These are phyloP conservation scores for Otolemur crassicaudatus DNA, from an alignment of 2,797 vertebrate genomes.

Conservation along the genomic window DNA sequence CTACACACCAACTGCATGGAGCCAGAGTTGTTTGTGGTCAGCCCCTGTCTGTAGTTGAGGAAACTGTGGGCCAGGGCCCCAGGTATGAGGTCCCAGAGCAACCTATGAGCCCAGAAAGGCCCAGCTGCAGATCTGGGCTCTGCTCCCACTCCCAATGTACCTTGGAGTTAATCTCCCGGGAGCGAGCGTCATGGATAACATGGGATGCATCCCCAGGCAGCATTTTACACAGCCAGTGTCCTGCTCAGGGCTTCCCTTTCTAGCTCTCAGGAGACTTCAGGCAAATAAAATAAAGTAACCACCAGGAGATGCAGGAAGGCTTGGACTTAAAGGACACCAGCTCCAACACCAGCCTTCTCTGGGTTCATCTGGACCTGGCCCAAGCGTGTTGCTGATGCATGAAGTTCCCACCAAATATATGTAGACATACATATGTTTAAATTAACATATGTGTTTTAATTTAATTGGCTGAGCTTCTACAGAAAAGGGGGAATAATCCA, in stretches of 20 bases:
- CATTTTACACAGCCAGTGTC: rapidly evolving
- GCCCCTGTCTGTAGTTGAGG: not conserved
- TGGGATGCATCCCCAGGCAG: rapidly evolving
- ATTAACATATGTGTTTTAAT: not conserved
- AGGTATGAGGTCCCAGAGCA: not conserved
- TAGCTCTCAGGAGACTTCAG: not conserved
- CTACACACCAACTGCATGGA: rapidly evolving
- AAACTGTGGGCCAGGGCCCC: not conserved
- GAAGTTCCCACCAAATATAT: rapidly evolving
- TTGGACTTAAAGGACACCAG: rapidly evolving
- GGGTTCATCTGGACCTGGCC: rapidly evolving
- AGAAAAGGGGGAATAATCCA: not conserved
- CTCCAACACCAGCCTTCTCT: rapidly evolving
- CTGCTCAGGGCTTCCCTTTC: rapidly evolving
- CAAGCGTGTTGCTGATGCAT: rapidly evolving
- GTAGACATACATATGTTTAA: not conserved
- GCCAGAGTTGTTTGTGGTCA: too few relatives aligned
- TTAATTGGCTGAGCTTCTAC: not conserved
- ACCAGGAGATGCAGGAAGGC: not conserved
- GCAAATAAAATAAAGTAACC: not conserved
- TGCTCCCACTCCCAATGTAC: not conserved
- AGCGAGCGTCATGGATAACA: rapidly evolving
- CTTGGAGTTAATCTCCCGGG: not conserved
- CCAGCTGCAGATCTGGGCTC: not conserved
- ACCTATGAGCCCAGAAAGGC: rapidly evolving